Base-by-base conservation (phyloP, 2,888 invertebrate species). In the Amorpha juglandis region DNA sequence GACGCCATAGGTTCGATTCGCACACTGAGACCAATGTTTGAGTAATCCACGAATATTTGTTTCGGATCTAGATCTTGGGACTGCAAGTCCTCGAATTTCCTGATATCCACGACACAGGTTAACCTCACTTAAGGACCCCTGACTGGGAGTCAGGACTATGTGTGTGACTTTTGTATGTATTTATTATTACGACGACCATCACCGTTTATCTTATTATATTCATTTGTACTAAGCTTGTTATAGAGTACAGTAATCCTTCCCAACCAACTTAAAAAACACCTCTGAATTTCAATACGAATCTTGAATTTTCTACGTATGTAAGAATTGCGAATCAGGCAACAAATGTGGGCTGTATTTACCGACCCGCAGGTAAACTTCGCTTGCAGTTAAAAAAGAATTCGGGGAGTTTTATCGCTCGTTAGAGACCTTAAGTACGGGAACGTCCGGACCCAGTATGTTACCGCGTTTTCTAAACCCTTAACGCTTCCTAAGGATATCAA, bases 361-460 rank as follows among this genome's bases (percentile, higher is more conserved):
- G 75, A 87, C 91, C 91, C 90, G 89, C 91, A 91, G 90, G 91
- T 90, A 88, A 89, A 91, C 88, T 89, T 84, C 75, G 82, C 78
- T 79, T 86, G 84, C 88, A 88, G 88, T 90, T 90, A 89, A 90
- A 91, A 90, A 90, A 87, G 85, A 91, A 88, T 89, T 86, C 81
- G 81, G 75, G 77, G 80, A 87, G 82, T 91, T 91, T 91, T 91
- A 91, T 90, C 86, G 90, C 88, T 91, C 90, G 90, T 92, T 91
- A 91, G 91, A 85, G 88, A 88, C 89, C 85, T 88, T 85, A 86
- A 87, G 81, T 82, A 77, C 74, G 77, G 76, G 76, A 80, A 77
- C 78, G 79, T 80, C 77, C 81, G 78, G 75, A 70, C 70, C 74
- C 69, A 67, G 75, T 67, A 52, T 27, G 52, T 53, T 16, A 64